Percentiles rank a stretch among this genome's conserved stretches.
Conservation (phyloP, 2,113 vertebrate species). For the Saccopteryx leptura region DNA sequence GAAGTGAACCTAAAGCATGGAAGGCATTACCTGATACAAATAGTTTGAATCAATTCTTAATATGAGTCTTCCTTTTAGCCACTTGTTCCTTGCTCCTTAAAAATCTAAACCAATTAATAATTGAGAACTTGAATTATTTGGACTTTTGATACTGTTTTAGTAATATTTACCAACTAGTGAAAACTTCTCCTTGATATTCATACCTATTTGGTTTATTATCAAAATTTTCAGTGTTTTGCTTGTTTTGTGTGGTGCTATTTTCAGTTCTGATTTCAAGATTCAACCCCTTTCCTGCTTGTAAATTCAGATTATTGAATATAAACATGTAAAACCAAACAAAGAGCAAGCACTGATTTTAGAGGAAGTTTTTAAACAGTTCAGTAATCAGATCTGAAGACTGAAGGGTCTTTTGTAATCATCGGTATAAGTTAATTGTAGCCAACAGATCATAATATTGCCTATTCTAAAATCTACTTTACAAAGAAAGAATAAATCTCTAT, state of each 20-base stretch:
- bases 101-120: constrained; percentile 59
- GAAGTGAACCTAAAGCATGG: constrained; percentile 26
- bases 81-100: constrained; percentile 49
- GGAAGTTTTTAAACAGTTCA: constrained; percentile 40
- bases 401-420: constrained; percentile 26
- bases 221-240: constrained; percentile 50
- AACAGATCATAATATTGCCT: neutral
- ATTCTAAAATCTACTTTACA: constrained; percentile 53
- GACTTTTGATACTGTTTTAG: constrained; percentile 6
- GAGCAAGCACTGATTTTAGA: constrained; percentile 29
- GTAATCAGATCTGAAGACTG: constrained; percentile 52
- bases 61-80: constrained; percentile 4
- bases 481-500: constrained; percentile 61
- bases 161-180: constrained; percentile 20
- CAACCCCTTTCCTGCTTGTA: constrained; percentile 1
- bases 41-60: constrained; percentile 38
- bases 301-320: neutral
- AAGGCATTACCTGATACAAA: constrained; percentile 54
- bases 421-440: neutral
- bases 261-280: constrained; percentile 55
- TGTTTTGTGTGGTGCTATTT: neutral
- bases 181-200: neutral
- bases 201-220: constrained; percentile 46
- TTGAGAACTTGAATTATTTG: constrained; percentile 31
- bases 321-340: constrained; percentile 61